Conservation (phyloP, 2,113 vertebrate genomes). For the Gnathonemus echidnorhynchus region DNA sequence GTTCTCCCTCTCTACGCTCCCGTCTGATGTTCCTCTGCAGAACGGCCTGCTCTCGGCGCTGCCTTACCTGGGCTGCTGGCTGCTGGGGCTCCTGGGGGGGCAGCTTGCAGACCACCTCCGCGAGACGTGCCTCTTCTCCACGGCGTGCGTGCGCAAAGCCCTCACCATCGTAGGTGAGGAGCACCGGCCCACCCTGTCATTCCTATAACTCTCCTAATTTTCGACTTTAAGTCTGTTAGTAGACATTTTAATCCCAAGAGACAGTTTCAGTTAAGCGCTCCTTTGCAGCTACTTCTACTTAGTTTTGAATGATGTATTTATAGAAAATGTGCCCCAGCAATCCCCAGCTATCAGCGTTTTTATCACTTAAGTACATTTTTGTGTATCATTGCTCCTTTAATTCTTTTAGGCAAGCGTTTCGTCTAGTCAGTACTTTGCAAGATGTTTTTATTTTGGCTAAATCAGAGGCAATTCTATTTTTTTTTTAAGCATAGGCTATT, state of each 20-base stretch:
- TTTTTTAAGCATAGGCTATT: background rate
- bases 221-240: background rate
- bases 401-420: background rate
- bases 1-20: no score
- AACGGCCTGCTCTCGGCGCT: slow-evolving; percentile 88
- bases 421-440: background rate
- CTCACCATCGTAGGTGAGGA: slow-evolving; percentile 75
- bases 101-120: slow-evolving; percentile 82
- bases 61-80: slow-evolving; percentile 83
- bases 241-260: background rate
- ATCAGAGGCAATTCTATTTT: background rate
- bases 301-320: background rate
- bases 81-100: slow-evolving; percentile 76
- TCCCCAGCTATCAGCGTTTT: background rate
- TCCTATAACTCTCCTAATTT: background rate
- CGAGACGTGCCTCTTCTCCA: slow-evolving; percentile 65
- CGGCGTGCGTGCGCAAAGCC: slow-evolving; percentile 74
- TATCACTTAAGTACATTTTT: background rate
- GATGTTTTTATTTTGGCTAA: background rate
- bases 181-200: no score
- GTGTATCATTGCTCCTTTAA: background rate
- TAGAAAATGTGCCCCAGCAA: background rate
- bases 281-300: background rate
- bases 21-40: slow-evolving; percentile 44
- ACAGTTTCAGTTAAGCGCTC: background rate